Evolutionary conservation across 2,113 vertebrate genomes (phyloP).

Genomic region (Alligator sinensis): DNA sequence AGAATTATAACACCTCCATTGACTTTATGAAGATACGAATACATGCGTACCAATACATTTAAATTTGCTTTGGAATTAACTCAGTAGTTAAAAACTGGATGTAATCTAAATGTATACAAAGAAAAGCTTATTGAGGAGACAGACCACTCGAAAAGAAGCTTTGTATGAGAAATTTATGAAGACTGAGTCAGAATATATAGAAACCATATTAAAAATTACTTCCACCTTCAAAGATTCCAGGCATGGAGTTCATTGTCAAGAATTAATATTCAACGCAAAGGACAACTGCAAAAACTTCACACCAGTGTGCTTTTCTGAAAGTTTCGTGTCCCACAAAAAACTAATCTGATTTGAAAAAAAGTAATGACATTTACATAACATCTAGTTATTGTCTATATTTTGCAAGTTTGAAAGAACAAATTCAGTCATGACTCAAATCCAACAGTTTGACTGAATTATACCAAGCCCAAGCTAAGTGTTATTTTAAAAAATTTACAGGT

Average conservation of each 20-base stretch:
- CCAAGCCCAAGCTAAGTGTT: background rate
- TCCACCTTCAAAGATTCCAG: constrained; percentile 57
- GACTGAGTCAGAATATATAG: background rate
- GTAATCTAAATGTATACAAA: background rate
- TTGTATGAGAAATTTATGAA: background rate
- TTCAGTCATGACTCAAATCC: background rate
- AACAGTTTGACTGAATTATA: background rate
- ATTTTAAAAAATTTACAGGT: background rate
- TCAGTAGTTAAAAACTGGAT: background rate
- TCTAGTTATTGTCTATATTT: background rate
- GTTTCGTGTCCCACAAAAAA: background rate
- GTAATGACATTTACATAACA: background rate
- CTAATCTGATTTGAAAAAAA: background rate
- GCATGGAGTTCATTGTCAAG: background rate
- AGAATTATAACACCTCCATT: background rate
- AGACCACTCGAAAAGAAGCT: background rate
- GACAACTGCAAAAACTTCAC: background rate
- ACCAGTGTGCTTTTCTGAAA: background rate
- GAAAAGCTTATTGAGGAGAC: background rate
- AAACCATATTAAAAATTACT: background rate
- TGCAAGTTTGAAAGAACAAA: background rate
- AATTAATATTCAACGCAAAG: background rate
- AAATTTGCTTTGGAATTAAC: background rate
- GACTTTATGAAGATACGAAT: background rate
- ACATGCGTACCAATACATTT: background rate